These are phyloP conservation scores for Proctacanthus coquilletti DNA, from an alignment of 1,140 invertebrate species.

Conservation along the genomic window DNA sequence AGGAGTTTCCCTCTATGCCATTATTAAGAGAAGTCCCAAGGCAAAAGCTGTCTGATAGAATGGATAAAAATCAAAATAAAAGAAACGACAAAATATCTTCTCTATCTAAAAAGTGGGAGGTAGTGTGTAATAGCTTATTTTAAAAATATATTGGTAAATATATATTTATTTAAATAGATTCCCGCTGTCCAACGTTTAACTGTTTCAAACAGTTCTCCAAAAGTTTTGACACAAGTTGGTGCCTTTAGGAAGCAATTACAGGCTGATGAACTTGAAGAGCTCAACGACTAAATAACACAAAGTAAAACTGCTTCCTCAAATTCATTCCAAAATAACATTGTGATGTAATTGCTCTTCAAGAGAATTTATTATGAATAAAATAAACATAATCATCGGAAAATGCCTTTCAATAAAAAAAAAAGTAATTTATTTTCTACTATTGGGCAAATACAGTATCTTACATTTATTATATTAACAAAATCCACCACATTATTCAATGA, in stretches of 20 bases:
- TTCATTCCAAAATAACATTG: too few species aligned
- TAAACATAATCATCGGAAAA: too few species aligned
- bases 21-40: conserved; percentile 25
- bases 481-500: too few species aligned
- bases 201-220: conserved; percentile 17
- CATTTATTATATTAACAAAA: too few species aligned
- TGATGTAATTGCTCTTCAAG: too few species aligned
- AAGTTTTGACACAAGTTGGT: conserved; percentile 24
- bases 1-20: conserved; percentile 26
- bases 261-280: too few species aligned
- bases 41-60: conserved; percentile 24
- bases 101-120: conserved; percentile 22
- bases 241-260: conserved; percentile 25
- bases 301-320: too few species aligned
- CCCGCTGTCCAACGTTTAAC: conserved; percentile 24
- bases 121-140: conserved; percentile 6
- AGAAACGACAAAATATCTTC: conserved; percentile 20
- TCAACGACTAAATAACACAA: too few species aligned
- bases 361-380: too few species aligned
- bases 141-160: conserved; percentile 1
- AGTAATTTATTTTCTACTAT: too few species aligned
- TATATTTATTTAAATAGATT: conserved; percentile 11
- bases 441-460: too few species aligned
- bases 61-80: conserved; percentile 8
- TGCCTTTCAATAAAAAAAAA: too few species aligned